Conservation (phyloP, 2,797 vertebrate genomes). For the Sciurus carolinensis region DNA sequence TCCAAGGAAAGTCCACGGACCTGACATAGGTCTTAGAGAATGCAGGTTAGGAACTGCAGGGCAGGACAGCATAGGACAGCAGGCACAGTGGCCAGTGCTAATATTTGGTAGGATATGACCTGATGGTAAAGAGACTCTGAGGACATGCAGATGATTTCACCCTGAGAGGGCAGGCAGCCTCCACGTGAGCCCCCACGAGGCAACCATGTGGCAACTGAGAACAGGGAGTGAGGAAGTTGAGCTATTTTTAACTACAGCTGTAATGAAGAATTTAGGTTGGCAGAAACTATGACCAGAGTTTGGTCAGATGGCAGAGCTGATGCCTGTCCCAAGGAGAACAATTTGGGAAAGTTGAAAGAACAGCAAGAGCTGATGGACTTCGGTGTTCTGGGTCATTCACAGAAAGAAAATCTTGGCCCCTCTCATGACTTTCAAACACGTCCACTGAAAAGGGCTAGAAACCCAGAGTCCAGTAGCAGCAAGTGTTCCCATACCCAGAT, state of each 20-base stretch:
- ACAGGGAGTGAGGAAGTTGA: background rate
- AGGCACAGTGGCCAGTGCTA: background rate
- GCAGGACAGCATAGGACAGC: rapidly evolving
- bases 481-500: background rate
- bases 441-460: background rate
- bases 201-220: background rate
- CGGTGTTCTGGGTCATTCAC: background rate
- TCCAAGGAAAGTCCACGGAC: background rate
- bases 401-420: background rate
- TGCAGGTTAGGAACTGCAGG: no score
- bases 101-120: background rate
- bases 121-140: background rate
- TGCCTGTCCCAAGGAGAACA: background rate
- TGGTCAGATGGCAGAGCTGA: background rate
- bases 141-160: background rate
- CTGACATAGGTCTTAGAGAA: background rate
- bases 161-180: background rate
- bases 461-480: background rate
- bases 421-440: background rate
- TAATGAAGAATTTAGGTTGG: background rate
- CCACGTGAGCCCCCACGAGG: background rate
- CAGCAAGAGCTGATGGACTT: background rate
- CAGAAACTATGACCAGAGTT: background rate
- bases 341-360: background rate
- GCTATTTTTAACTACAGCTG: slow-evolving; percentile 19